A percentile compares a stretch with the other conserved stretches of the same genome.
Evolutionary conservation across 2,797 vertebrate genomes (phyloP).

Genomic region (Gallirallus australis): DNA sequence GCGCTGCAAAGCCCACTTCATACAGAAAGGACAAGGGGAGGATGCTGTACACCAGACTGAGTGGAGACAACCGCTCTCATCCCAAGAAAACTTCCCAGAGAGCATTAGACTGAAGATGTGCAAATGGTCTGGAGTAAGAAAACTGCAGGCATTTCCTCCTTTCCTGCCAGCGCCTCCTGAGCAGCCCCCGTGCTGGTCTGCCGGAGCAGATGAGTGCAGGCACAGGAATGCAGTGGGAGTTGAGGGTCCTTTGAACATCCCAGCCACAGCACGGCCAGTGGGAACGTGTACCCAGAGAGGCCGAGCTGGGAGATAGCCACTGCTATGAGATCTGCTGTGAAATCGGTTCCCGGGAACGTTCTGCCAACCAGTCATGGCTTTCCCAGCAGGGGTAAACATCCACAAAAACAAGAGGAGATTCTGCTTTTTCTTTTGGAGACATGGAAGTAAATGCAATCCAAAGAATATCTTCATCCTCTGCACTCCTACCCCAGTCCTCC

Average conservation of each 20-base stretch:
- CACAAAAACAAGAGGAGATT: slow-evolving; percentile 20
- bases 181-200: not conserved
- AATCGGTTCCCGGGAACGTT: slow-evolving; percentile 57
- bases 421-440: not conserved
- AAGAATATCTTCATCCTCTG: not conserved
- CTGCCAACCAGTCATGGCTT: slow-evolving; percentile 30
- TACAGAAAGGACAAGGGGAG: not conserved
- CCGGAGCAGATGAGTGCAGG: slow-evolving; percentile 8
- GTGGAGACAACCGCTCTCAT: not conserved
- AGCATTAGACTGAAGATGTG: not conserved
- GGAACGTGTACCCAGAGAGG: not conserved
- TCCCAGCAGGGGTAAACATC: slow-evolving; percentile 17
- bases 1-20: not conserved
- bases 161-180: not conserved
- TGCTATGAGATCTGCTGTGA: slow-evolving; percentile 62
- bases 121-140: not conserved
- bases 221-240: slow-evolving; percentile 65
- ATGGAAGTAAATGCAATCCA: not conserved
- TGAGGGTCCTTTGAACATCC: slow-evolving; percentile 49
- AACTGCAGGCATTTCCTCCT: slow-evolving; percentile 35
- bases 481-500: not conserved
- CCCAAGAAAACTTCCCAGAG: not conserved
- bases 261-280: not conserved
- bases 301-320: slow-evolving; percentile 45
- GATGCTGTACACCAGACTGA: rapidly evolving